Evolutionary conservation across 2,113 vertebrate genomes (phyloP).

Genomic region (Ophthalmolycus amberensis): DNA sequence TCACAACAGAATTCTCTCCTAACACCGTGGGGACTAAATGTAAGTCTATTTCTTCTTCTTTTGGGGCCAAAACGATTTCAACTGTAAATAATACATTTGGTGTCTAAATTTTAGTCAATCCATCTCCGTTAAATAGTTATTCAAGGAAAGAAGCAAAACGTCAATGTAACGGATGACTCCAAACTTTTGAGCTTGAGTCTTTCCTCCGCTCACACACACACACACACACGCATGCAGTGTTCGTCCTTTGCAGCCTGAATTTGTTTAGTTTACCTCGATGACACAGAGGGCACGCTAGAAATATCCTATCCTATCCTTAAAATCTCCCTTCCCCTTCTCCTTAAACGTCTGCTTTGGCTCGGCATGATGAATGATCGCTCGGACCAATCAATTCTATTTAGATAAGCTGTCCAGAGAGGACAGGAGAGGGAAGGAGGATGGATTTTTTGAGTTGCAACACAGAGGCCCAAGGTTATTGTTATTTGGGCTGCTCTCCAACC

Average conservation of each 20-base stretch:
- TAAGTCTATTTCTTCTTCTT: too few species aligned
- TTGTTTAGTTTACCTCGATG: slow-evolving; percentile 45
- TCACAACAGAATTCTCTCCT: too few species aligned
- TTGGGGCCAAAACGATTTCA: not conserved
- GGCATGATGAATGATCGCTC: slow-evolving; percentile 65
- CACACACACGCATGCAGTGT: not conserved
- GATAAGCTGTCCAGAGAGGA: slow-evolving; percentile 68
- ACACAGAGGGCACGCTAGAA: slow-evolving; percentile 28
- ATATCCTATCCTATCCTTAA: slow-evolving; percentile 57
- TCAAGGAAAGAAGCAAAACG: not conserved
- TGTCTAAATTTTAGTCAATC: not conserved
- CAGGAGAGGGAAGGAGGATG: slow-evolving; percentile 52
- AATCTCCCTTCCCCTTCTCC: slow-evolving; percentile 49
- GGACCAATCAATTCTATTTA: slow-evolving; percentile 72
- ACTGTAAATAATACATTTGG: not conserved
- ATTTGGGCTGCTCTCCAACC: slow-evolving; percentile 51
- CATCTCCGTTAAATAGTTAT: not conserved
- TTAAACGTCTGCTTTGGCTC: slow-evolving; percentile 44
- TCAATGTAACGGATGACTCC: too few species aligned
- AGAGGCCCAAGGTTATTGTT: slow-evolving; percentile 66
- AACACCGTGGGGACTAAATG: too few species aligned
- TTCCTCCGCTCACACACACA: too few species aligned
- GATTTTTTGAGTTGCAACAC: slow-evolving; percentile 53
- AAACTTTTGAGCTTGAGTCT: too few species aligned
- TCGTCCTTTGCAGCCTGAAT: slow-evolving; percentile 25